Percentiles rank a stretch among this genome's conserved stretches.
These are phyloP conservation scores for Isurus oxyrinchus DNA, from an alignment of 2,113 vertebrate species.

Conservation along the genomic window DNA sequence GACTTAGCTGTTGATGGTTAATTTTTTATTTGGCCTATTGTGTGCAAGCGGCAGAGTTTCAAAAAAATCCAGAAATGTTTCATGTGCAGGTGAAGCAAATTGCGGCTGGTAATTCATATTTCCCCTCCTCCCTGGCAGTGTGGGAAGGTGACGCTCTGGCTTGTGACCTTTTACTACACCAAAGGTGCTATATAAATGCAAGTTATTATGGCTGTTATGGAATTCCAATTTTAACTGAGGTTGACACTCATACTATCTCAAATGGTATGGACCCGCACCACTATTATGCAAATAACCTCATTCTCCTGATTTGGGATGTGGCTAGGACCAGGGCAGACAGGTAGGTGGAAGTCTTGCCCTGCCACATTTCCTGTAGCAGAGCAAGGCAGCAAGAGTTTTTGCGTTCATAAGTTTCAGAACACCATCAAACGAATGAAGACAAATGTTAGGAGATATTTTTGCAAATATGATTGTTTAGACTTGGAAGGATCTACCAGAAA, in stretches of 20 bases:
- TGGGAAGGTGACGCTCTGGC: neutral
- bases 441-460: neutral
- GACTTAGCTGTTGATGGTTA: neutral
- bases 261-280: neutral
- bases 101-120: neutral
- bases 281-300: neutral
- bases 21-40: neutral
- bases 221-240: neutral
- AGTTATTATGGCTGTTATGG: neutral
- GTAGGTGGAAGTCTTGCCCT: neutral
- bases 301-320: neutral
- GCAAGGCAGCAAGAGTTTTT: neutral
- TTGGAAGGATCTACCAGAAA: neutral
- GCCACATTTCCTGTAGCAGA: neutral
- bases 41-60: neutral
- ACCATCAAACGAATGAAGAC: neutral
- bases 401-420: neutral
- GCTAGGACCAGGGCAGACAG: neutral
- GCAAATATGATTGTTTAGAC: neutral
- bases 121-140: too few species aligned
- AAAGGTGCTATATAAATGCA: neutral
- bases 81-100: neutral
- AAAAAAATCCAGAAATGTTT: neutral
- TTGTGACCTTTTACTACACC: neutral
- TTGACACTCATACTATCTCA: neutral